Conservation (phyloP, 2,797 vertebrate genomes). For the Apodemus agrarius region DNA sequence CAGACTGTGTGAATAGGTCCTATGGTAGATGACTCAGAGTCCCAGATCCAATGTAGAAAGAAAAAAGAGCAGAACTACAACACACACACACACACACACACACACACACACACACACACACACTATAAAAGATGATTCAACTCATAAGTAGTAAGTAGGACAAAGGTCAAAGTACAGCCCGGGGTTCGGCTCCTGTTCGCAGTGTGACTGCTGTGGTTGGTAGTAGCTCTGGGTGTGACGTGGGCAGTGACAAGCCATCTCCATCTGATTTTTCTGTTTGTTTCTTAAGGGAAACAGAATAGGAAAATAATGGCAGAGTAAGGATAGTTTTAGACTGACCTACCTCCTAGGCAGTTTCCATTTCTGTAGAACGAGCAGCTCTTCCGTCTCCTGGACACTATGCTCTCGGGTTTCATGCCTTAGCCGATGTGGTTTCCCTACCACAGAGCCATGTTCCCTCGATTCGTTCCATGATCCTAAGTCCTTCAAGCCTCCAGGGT, state of each 20-base stretch:
- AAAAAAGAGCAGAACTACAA: not conserved
- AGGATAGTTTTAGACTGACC: not conserved
- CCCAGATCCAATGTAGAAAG: accelerated
- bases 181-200: not conserved
- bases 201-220: not conserved
- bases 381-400: not conserved
- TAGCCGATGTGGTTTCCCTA: not conserved
- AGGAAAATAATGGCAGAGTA: not conserved
- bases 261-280: accelerated
- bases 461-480: not conserved
- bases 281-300: not conserved
- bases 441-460: not conserved
- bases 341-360: not conserved
- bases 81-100: not conserved
- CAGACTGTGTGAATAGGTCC: not conserved
- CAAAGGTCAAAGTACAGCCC: not conserved
- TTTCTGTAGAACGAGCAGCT: not conserved
- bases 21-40: not conserved
- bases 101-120: not conserved
- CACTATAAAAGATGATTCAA: not conserved
- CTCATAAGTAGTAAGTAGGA: not conserved
- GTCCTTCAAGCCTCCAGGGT: not conserved
- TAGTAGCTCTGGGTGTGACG: accelerated
- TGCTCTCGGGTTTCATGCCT: not conserved
- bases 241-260: accelerated